A percentile compares a stretch with the other conserved stretches of the same genome.
These are phyloP conservation scores for Aplodontia rufa DNA, from an alignment of 2,113 vertebrate genomes.

Conservation along the genomic window DNA sequence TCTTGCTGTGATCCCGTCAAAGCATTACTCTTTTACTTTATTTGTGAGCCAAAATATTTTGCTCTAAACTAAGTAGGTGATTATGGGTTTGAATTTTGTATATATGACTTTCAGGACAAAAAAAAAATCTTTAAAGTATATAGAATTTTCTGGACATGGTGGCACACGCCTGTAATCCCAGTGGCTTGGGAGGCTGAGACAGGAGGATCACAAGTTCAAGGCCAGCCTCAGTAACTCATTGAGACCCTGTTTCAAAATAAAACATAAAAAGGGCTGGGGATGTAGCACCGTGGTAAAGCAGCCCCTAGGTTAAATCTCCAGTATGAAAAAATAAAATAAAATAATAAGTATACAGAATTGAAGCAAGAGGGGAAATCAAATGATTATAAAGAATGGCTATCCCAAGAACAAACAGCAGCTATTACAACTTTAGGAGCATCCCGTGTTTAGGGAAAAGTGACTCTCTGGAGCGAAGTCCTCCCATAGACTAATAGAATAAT, in stretches of 20 bases:
- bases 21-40: not conserved
- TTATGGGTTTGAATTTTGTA: not conserved
- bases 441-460: not conserved
- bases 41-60: not conserved
- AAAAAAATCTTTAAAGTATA: not conserved
- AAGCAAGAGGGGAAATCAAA: not conserved
- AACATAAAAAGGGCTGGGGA: too few relatives aligned
- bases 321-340: too few relatives aligned
- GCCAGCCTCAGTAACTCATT: too few relatives aligned
- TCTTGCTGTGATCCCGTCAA: not conserved
- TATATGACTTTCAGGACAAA: not conserved
- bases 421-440: not conserved
- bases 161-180: too few relatives aligned
- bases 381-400: not conserved
- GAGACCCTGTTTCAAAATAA: too few relatives aligned
- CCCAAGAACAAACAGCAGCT: not conserved
- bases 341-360: not conserved
- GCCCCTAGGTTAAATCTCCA: too few relatives aligned
- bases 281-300: too few relatives aligned
- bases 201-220: too few relatives aligned
- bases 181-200: too few relatives aligned
- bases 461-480: not conserved
- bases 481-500: too few relatives aligned
- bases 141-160: too few relatives aligned
- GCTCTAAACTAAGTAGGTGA: not conserved